Conservation (phyloP, 2,113 vertebrate species). For the Brienomyrus longianalis region DNA sequence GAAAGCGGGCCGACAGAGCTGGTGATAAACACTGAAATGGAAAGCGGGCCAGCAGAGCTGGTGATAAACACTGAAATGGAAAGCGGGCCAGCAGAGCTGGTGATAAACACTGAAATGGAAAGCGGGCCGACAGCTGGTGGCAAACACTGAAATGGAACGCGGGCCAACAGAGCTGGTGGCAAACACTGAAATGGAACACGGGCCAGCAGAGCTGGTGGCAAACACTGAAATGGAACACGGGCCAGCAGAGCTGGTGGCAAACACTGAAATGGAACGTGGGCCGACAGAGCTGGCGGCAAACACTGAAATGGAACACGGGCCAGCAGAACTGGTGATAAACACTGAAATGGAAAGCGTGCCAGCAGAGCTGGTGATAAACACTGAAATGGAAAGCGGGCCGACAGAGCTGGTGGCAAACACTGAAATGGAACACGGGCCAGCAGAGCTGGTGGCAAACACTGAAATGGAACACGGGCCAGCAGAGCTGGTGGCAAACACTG, state of each 20-base stretch:
- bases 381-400: background rate
- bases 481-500: background rate
- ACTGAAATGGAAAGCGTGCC: background rate
- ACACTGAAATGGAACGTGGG: background rate
- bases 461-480: background rate
- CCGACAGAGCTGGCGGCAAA: background rate
- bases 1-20: background rate
- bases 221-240: background rate
- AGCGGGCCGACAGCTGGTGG: background rate
- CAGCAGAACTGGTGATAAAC: background rate
- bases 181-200: background rate
- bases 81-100: too few species aligned
- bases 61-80: too few species aligned
- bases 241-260: background rate
- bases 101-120: too few species aligned
- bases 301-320: background rate
- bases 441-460: too few species aligned
- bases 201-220: background rate
- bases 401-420: too few species aligned
- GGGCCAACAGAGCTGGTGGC: background rate
- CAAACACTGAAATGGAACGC: background rate
- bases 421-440: too few species aligned
- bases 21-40: background rate
- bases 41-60: background rate
- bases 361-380: background rate